Evolutionary conservation across 2,888 invertebrate species (phyloP), one percentile per base, ranked within the genome.

Genomic region (Lingula anatina): DNA sequence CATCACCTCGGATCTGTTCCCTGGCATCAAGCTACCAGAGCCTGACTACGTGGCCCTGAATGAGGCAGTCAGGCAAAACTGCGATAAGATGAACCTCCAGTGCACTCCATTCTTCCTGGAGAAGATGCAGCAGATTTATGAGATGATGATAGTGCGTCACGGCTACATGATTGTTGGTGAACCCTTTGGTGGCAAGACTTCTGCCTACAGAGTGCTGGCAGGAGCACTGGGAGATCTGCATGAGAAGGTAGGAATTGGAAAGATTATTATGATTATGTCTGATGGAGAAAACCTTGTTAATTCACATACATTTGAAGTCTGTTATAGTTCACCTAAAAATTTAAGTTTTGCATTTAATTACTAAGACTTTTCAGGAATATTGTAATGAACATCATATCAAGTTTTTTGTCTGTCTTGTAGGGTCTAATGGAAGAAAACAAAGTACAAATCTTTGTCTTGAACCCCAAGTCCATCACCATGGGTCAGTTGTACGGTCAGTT

Each of bases 71-170:
- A 65, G 61, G 41, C 74, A 75, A 46, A 73, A 74, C 60, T 79
- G 78, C 57, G 51, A 54, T 42, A 71, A 72, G 55, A 82, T 83
- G 54, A 92, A 93, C 78, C 80, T 94, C 39, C 92, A 94, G 75
- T 86, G 88, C 53, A 89, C 87, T 0, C 83, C 84, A 0, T 87
- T 89, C 79, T 93, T 95, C 71, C 78, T 92, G 62, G 90, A 92
- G 71, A 96, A 95, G 78, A 87, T 91, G 44, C 85, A 89, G 64
- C 87, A 89, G 81, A 84, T 96, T 40, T 80, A 79, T 55, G 80
- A 80, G 65, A 80, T 79, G 78, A 80, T 80, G 76, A 77, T 78
- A 56, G 79, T 80, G 26, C 71, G 80, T 37, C 80, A 80, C 60
- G 80, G 80, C 28, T 75, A 80, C 59, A 80, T 80, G 79, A 77